Base-by-base conservation (phyloP, 2,797 vertebrate species). In the Lepilemur septentrionalis region DNA sequence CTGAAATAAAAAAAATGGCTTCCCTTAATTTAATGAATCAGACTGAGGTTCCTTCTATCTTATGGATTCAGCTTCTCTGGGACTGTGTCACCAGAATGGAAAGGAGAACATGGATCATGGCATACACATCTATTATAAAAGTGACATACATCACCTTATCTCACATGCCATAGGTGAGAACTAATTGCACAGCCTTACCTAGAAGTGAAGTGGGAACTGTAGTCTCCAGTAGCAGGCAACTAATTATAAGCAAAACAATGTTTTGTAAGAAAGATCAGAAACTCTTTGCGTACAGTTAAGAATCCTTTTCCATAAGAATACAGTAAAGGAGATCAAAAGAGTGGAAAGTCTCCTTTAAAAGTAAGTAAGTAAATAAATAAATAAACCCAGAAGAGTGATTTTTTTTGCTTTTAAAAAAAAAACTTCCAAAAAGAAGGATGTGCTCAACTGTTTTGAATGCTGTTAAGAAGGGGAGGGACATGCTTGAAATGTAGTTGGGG, bases 41-140 rank as follows among this genome's bases (percentile, higher is more conserved):
- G 5, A 50, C 13, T 23, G 35, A n/a, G 2, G 7, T 5, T 23
- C 12, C 22, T 52, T 75, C 18, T 92, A 2, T 28, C 22, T 15
- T 61, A 70, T 17, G 9, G 50, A 65, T 8, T 63, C 8, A 17
- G 2, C 32, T 78, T 15, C 1, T 10, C 23, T 55, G 8, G 22
- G 1, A 4, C 22, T 65, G 25, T 65, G 15, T 46, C 18, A 25
- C 85, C 32, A 81, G n/a, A 61, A 73, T n/a, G 1, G 5, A 55
- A 41, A 80, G 43, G 8, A 69, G 0, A 50, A 23, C 2, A 8
- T 3, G 25, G 35, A 57, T 7, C 1, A 1, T 38, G 6, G 4
- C 7, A 23, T 30, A 10, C 15, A 61, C 7, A 20, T 1, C 0
- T 0, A 18, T 28, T 70, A n/a, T 41, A 18, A 86, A 61, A 86